Percentiles rank a stretch among this genome's conserved stretches.
These are phyloP conservation scores for Brachyhypopomus gauderio DNA, from an alignment of 2,113 vertebrate species.

Conservation along the genomic window DNA sequence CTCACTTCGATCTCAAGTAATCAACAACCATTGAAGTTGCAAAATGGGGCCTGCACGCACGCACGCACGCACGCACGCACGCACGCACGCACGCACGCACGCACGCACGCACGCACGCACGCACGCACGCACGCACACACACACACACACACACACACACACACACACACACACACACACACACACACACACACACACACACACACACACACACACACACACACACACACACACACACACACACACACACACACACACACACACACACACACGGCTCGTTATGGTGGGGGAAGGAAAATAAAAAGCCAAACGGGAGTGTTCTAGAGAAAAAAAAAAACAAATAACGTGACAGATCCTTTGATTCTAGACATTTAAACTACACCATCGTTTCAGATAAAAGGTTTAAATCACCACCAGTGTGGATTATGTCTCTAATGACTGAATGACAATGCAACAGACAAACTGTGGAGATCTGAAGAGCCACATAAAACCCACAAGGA, in stretches of 20 bases:
- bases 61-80: background rate
- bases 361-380: background rate
- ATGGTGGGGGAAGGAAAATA: too few species aligned
- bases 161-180: too few species aligned
- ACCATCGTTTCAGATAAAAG: background rate
- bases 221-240: too few species aligned
- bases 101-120: too few species aligned
- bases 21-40: background rate
- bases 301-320: too few species aligned
- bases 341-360: background rate
- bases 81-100: too few species aligned
- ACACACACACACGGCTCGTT: too few species aligned
- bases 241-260: too few species aligned
- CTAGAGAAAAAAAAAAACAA: background rate
- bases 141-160: background rate
- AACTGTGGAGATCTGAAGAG: slow-evolving; percentile 17
- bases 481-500: slow-evolving; percentile 62
- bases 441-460: background rate
- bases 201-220: too few species aligned
- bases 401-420: background rate
- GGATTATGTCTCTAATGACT: background rate
- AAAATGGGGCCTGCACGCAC: background rate
- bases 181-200: too few species aligned
- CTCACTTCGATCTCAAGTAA: background rate
- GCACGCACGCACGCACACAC: background rate